Evolutionary conservation across 2,888 invertebrate species (phyloP).

Genomic region (Conistra vaccinii): DNA sequence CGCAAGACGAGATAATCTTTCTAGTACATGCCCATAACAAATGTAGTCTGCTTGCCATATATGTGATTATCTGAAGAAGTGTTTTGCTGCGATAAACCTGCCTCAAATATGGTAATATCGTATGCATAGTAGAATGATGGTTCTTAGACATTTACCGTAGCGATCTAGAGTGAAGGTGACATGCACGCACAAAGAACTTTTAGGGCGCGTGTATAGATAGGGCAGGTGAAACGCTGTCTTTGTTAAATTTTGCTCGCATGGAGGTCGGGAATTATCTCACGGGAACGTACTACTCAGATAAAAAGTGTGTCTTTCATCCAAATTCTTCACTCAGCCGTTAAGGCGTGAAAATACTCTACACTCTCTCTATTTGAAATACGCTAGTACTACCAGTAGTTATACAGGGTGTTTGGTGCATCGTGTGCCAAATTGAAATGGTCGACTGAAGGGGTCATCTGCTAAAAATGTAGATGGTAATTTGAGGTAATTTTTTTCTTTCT

Average conservation of each 20-base stretch:
- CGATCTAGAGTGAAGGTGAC: conserved; percentile 54
- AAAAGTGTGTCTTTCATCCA: neutral
- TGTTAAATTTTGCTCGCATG: neutral
- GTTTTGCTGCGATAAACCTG: conserved; percentile 49
- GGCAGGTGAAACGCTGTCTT: neutral
- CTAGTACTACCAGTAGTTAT: no score
- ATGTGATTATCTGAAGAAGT: conserved; percentile 60
- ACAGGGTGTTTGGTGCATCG: no score
- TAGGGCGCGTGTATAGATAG: neutral
- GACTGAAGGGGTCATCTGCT: no score
- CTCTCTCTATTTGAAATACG: no score
- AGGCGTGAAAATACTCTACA: neutral
- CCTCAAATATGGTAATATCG: conserved; percentile 60
- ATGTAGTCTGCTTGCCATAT: conserved; percentile 52
- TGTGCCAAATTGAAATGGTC: no score
- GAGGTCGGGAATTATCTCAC: neutral
- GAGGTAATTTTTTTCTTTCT: no score
- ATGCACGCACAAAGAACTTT: conserved; percentile 46
- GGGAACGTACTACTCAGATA: no score
- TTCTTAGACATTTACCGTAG: conserved; percentile 60
- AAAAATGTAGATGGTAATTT: neutral
- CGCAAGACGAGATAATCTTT: conserved; percentile 54
- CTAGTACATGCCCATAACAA: conserved; percentile 52
- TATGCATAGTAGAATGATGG: conserved; percentile 41
- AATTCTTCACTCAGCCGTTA: no score